These are phyloP conservation scores for Griposia aprilina DNA, from an alignment of 2,888 invertebrate genomes.

Conservation along the genomic window DNA sequence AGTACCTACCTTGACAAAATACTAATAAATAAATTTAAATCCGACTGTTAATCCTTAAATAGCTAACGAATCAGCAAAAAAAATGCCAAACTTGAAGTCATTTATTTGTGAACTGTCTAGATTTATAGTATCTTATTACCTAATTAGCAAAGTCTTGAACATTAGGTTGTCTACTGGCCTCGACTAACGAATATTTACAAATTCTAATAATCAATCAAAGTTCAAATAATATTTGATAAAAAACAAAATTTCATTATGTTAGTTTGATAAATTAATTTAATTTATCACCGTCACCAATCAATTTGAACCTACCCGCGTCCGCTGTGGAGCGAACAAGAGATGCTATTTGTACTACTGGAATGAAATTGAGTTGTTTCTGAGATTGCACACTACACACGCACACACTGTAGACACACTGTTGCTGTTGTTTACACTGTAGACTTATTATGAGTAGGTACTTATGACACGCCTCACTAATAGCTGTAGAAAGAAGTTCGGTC, in stretches of 20 bases:
- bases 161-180: not conserved
- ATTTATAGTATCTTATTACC: constrained; percentile 31
- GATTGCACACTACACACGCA: not conserved
- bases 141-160: not conserved
- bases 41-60: constrained; percentile 19
- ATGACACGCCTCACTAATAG: not conserved
- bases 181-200: not conserved
- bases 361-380: not conserved
- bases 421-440: not conserved
- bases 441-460: not conserved
- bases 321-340: not conserved
- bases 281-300: constrained; percentile 31
- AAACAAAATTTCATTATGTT: not conserved
- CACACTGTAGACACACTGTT: too few species aligned
- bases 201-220: not conserved
- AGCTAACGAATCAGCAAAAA: constrained; percentile 4
- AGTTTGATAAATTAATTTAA: constrained; percentile 11
- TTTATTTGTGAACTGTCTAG: constrained; percentile 5
- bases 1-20: constrained; percentile 6
- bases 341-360: not conserved
- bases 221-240: not conserved
- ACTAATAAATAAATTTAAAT: constrained; percentile 13
- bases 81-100: not conserved
- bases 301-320: not conserved
- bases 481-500: not conserved